Percentiles rank a stretch among this genome's conserved stretches.
phyloP scores from a whole-genome alignment of 2,888 invertebrate genomes.

The Caenorhabditis angaria region DNA sequence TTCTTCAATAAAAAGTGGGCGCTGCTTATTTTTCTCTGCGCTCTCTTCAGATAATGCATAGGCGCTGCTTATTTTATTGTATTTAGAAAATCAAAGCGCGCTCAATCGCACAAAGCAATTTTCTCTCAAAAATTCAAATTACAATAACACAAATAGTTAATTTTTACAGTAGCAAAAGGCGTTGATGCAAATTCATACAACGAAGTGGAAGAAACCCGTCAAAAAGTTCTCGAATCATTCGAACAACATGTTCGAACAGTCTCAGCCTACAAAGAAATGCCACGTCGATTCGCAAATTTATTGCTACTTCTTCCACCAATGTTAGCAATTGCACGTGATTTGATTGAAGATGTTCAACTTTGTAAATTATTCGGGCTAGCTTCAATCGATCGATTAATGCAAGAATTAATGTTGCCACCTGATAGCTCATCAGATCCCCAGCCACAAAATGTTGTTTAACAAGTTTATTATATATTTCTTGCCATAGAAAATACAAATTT shows the following conservation, averaged over 20 bases:
- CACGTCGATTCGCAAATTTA: conserved; percentile 64
- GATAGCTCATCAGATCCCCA: conserved; percentile 6
- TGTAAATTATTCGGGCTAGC: conserved; percentile 65
- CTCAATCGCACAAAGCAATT: too few relatives aligned
- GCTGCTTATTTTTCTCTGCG: too few relatives aligned
- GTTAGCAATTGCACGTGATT: conserved; percentile 62
- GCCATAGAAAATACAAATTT: background rate
- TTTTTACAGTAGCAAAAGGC: conserved; percentile 55
- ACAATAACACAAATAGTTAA: conserved; percentile 13
- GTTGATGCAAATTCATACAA: conserved; percentile 53
- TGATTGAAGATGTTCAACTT: conserved; percentile 65
- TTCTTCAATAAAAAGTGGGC: too few relatives aligned
- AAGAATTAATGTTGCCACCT: conserved; percentile 54
- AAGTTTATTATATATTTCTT: background rate
- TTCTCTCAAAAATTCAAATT: too few relatives aligned
- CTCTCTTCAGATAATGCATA: too few relatives aligned
- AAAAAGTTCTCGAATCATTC: conserved; percentile 59
- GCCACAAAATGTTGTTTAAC: background rate
- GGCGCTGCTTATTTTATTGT: too few relatives aligned
- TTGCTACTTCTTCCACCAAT: conserved; percentile 65
- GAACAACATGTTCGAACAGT: conserved; percentile 60
- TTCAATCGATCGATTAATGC: conserved; percentile 62
- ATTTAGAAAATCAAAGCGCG: too few relatives aligned
- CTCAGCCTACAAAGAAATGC: conserved; percentile 51
- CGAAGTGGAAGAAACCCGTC: conserved; percentile 59